Percentiles rank a stretch among this genome's conserved stretches.
Evolutionary conservation across 2,888 invertebrate species (phyloP).

Genomic region (Steinernema scapterisci): DNA sequence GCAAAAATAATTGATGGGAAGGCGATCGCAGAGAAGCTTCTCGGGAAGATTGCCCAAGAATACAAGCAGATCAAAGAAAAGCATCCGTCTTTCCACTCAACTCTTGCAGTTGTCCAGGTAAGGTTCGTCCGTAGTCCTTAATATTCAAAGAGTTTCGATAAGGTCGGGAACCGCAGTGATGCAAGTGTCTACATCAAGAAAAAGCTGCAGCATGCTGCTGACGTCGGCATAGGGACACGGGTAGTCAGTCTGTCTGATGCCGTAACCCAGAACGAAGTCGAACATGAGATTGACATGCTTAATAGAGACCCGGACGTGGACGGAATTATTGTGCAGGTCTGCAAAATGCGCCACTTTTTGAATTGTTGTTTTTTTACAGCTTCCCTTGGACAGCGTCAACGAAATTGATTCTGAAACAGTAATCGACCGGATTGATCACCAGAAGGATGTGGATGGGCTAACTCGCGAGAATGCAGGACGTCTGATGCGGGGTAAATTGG

Average conservation of each 20-base stretch:
- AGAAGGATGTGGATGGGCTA: constrained; percentile 67
- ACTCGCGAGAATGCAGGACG: constrained; percentile 85
- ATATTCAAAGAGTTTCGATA: constrained; percentile 63
- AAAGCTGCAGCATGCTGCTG: constrained; percentile 88
- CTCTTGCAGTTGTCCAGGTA: constrained; percentile 82
- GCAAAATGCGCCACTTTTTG: neutral
- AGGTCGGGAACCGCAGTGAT: constrained; percentile 94
- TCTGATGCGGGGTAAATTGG: constrained; percentile 84
- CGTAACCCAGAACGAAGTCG: constrained; percentile 76
- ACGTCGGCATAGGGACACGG: constrained; percentile 83
- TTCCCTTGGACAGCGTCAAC: constrained; percentile 83
- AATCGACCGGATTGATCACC: constrained; percentile 76
- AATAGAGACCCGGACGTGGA: constrained; percentile 80
- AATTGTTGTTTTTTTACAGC: constrained; percentile 51
- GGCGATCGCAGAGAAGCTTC: constrained; percentile 72
- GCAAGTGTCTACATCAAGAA: constrained; percentile 97
- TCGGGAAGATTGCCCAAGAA: constrained; percentile 75
- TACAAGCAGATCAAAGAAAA: constrained; percentile 68
- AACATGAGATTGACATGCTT: constrained; percentile 74
- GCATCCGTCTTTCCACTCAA: constrained; percentile 75
- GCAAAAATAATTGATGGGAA: constrained; percentile 65
- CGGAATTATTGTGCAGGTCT: constrained; percentile 68
- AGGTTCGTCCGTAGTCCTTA: neutral
- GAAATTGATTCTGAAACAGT: constrained; percentile 84
- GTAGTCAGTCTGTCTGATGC: constrained; percentile 81